These are phyloP conservation scores for Chelon labrosus DNA, from an alignment of 2,797 vertebrate genomes.

Conservation along the genomic window DNA sequence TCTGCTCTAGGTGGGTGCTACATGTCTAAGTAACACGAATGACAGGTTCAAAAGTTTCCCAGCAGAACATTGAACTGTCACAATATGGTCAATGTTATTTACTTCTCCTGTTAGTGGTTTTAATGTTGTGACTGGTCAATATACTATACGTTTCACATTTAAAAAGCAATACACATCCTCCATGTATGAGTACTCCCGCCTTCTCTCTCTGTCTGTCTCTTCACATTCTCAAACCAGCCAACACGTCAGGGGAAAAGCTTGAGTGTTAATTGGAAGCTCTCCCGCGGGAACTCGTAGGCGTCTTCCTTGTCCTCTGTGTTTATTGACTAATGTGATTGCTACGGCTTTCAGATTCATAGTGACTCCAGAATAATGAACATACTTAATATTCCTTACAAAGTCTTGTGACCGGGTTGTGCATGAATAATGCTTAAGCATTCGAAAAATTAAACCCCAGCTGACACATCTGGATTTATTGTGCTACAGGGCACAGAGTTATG, in stretches of 20 bases:
- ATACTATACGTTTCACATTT: background rate
- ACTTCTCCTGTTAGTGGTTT: no score
- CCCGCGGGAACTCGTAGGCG: slow-evolving; percentile 67
- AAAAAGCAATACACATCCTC: slow-evolving; percentile 15
- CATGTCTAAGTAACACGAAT: no score
- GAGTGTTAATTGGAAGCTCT: slow-evolving; percentile 78
- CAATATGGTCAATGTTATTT: no score
- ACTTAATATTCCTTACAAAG: slow-evolving; percentile 68
- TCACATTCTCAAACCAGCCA: slow-evolving; percentile 48
- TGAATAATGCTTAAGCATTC: slow-evolving; percentile 39
- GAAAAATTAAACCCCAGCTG: slow-evolving; percentile 22
- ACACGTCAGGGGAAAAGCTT: slow-evolving; percentile 59
- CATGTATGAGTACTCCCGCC: slow-evolving; percentile 6
- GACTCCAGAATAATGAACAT: slow-evolving; percentile 64
- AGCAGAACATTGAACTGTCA: no score
- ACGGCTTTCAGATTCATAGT: slow-evolving; percentile 61
- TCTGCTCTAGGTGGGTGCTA: no score
- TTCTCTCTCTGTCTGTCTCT: slow-evolving; percentile 17
- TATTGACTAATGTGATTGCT: slow-evolving; percentile 73
- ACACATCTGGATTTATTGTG: slow-evolving; percentile 45
- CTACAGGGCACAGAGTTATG: slow-evolving; percentile 9
- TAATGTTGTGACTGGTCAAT: no score
- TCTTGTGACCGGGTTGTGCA: slow-evolving; percentile 55
- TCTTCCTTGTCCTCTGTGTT: slow-evolving; percentile 71
- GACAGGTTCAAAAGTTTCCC: no score